These are phyloP conservation scores for Drosophila conformis DNA, from an alignment of 2,888 invertebrate genomes.

Conservation along the genomic window DNA sequence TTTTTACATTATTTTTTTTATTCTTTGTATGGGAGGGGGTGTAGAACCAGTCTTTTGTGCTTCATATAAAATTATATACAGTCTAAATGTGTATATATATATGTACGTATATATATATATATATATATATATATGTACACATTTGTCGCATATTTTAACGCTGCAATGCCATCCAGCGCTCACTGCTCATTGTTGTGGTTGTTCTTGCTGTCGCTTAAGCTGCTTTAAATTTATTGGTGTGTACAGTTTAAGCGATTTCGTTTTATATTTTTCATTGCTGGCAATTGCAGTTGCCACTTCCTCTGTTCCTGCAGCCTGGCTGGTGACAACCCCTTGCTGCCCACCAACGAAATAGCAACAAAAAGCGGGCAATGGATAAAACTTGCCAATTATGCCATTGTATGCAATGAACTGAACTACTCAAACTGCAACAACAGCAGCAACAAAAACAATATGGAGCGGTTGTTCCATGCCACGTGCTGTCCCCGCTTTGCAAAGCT, in stretches of 20 bases:
- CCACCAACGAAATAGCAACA: slow-evolving; percentile 9
- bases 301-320: background rate
- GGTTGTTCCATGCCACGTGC: slow-evolving; percentile 38
- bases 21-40: slow-evolving; percentile 12
- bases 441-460: slow-evolving; percentile 11
- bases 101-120: no score
- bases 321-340: background rate
- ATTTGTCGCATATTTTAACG: background rate
- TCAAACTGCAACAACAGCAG: slow-evolving; percentile 34
- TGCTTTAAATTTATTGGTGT: slow-evolving; percentile 81
- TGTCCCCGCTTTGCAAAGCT: background rate
- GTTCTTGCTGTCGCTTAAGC: slow-evolving; percentile 66
- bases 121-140: background rate
- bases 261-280: slow-evolving; percentile 57
- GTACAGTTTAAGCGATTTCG: slow-evolving; percentile 75
- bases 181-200: slow-evolving; percentile 26
- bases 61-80: slow-evolving; percentile 12
- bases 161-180: slow-evolving; percentile 13
- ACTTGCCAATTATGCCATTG: slow-evolving; percentile 78
- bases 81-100: background rate
- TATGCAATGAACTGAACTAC: slow-evolving; percentile 76
- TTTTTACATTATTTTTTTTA: slow-evolving; percentile 16
- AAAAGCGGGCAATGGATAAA: slow-evolving; percentile 61
- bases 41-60: slow-evolving; percentile 35
- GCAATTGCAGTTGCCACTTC: slow-evolving; percentile 35